Base-by-base conservation (phyloP, 2,113 vertebrate species). In the Albula glossodonta region DNA sequence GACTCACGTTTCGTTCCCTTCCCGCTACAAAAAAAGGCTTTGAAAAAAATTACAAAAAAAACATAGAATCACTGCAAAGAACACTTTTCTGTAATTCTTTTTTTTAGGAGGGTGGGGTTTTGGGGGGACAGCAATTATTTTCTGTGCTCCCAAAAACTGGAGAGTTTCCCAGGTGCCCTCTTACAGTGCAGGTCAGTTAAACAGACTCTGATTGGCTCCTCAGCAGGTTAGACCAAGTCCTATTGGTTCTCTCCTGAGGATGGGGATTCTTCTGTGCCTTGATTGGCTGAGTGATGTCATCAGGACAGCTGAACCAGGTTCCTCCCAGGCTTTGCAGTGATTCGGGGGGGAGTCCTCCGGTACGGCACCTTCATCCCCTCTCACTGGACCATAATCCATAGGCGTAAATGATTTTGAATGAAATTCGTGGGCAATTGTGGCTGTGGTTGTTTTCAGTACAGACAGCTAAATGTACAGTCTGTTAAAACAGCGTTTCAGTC, bases 141-240 rank as follows among this genome's bases (percentile, higher is more conserved):
- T 66, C 19, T 48, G 51, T 0, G 10, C 48, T 49, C n/a, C 49
- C 63, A n/a, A 57, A 79, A 85, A 57, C 9, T 1, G 60, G 51
- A 79, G 78, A 52, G 22, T 51, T 48, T 85, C 81, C 81, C 49
- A 56, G 22, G 22, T 56, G 41, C 49, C 25, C 25, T 48, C 19
- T 57, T 41, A 78, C 53, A 8, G 63, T 86, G 66, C 81, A 78
- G 81, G 81, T 83, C 63, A 77, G 60, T 11, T 63, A 41, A 85
- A 86, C 77, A 77, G 41, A 49, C 66, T 83, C 81, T 77, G 63
- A 86, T 86, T 86, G 81, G 82, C 81, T 60, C 49, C 52, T 83
- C 22, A 31, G 81, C 51, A 53, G 6, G 22, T n/a, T 51, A 41
- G 6, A 52, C 51, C 50, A n/a, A 52, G 17, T 52, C 41, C 51